Base-by-base conservation (phyloP, 1,140 invertebrate genomes). In the Megalonaias nervosa region DNA sequence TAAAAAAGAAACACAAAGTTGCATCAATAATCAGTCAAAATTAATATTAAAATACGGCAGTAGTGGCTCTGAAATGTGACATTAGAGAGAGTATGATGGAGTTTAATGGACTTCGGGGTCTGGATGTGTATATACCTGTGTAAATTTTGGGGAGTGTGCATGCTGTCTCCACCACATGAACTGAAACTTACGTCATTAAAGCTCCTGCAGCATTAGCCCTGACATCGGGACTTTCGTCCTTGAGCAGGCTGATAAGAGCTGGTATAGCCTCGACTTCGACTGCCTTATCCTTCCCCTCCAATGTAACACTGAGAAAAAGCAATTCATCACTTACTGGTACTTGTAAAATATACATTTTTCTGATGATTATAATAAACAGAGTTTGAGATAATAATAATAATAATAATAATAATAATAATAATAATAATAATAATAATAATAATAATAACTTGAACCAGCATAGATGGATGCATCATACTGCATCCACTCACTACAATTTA, bases 201-300 rank as follows among this genome's bases (percentile, higher is more conserved):
- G 91, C 91, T 66, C 89, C 87, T 58, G 90, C 90, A 76, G 90
- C 88, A 82, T 90, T 91, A 48, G 88, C 89, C 69, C 85, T 84
- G 0, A 91, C 89, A 75, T 86, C 82, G 13, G 83, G 23, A 58
- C 80, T 73, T 21, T 72, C 31, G 74, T 90, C 88, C 48, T 80
- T 81, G 1, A 91, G 82, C 19, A 91, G 79, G 64, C 82, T 75
- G 48, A 89, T 86, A 12, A 91, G 84, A n/a, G 78, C 67, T 23
- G 83, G 76, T 1, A 91, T 83, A 57, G 86, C 82, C 15, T 86
- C 82, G 19, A 89, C 85, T 70, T 89, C 87, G 9, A 91, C 87
- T 19, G 90, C 90, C 67, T 87, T 87, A 68, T 91, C 84, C 79
- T 91, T 91, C 48, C 91, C 91, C 67, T 84, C 87, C 21, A 91